Evolutionary conservation across 2,797 vertebrate species (phyloP), one percentile per base, ranked within the genome.

Genomic region (Lepus townsendii): DNA sequence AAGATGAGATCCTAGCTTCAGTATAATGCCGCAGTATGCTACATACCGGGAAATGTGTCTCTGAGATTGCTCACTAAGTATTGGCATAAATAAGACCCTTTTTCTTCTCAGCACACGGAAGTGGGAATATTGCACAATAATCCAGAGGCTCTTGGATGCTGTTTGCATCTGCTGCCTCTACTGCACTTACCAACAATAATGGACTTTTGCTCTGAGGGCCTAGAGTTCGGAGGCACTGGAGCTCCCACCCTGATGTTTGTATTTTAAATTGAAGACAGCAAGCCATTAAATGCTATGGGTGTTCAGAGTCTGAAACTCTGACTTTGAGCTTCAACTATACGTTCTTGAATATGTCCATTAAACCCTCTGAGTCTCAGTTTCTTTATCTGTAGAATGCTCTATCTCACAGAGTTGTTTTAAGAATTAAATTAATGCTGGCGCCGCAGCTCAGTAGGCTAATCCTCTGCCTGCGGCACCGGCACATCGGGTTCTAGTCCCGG

Each of bases 191-290:
- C 32, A 27, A 89, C 32, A 91, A 90, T 86, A 75, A 47, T 27
- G 4, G 16, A 24, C 20, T 47, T 65, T 17, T 86, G 91, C 38
- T 68, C 68, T 32, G 52, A 76, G 30, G 57, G 17, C 10, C 50
- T 68, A 88, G 76, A 62, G 60, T 80, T 69, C 20, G 50, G 17
- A 4, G 47, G 30, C 13, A n/a, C 52, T 86, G 26, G 71, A 90
- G 26, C 5, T 77, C 54, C 50, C 24, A 91, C 11, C 22, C 66
- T 79, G 83, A 80, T 73, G 7, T 9, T 66, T 52, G n/a, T 32
- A 63, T 83, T 89, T 86, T 89, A 63, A 89, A 83, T 77, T 62
- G 16, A 93, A 79, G 22, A 27, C 47, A 83, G 16, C 6, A 65
- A 47, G 16, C 9, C 47, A 80, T 42, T 87, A 83, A 92, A 50